Base-by-base conservation (phyloP, 2,113 vertebrate genomes). In the Oncorhynchus gorbuscha region DNA sequence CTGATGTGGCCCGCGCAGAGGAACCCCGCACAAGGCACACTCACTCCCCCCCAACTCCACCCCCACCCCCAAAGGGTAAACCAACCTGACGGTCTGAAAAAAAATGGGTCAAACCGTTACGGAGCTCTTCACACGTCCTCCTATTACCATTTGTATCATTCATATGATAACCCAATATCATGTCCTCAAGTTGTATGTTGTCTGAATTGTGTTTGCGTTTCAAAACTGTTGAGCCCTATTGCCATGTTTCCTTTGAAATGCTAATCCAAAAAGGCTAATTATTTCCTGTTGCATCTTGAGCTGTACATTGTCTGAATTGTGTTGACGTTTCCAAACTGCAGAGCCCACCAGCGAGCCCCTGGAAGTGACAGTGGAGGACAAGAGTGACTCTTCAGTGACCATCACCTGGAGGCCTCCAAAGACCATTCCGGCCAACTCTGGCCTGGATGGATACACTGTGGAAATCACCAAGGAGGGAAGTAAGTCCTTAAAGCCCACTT, bases 341-440 rank as follows among this genome's bases (percentile, higher is more conserved):
- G 94, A 91, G 58, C 83, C 89, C 0, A 94, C 93, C 82, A 92
- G 92, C 13, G 78, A 81, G 6, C 95, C 94, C 0, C 62, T 88
- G 84, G 77, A 81, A 64, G 81, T 95, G 88, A 32, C 88, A 0
- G 76, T 95, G 85, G 94, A 94, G 73, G 92, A 92, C 35, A 91
- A 95, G 85, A 93, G 69, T 0, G 88, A 89, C 18, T 91, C 85
- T 35, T 92, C 94, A 0, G 75, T 94, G 74, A 93, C 92, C 0
- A 79, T 95, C 81, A 94, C 87, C 76, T 95, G 95, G 95, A 94
- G 91, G 73, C 87, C 90, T 28, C 94, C 94, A 0, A 93, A 94
- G 81, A 83, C 69, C 13, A 84, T 69, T 0, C 94, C 93, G 66
- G 58, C 2, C 32, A 18, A 55, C 32, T 61, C 76, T 0, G 85